Evolutionary conservation across 1,140 invertebrate genomes (phyloP), one percentile per base, ranked within the genome.

Genomic region (Apocrypta bakeri): DNA sequence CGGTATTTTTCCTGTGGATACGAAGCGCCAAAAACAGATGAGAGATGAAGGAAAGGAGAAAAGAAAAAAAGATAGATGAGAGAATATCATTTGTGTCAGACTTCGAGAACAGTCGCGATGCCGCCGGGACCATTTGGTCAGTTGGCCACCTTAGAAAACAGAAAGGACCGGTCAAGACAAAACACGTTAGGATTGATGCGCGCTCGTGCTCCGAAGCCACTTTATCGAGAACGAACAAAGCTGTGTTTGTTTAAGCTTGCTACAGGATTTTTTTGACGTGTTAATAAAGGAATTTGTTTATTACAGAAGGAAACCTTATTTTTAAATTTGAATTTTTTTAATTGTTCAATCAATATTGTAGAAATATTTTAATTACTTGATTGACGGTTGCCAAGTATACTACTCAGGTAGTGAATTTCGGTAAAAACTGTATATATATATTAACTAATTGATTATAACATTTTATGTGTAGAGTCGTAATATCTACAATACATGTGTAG

Each of bases 41-140:
- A 61, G 77, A 78, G 31, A 33, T 40, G 37, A n/a, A 64, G 31
- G 31, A 24, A 73, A 14, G 0, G 69, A 42, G 27, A 79, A 42
- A 42, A 80, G 40, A 37, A 77, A 48, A n/a, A 68, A 27, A 73
- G 17, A 37, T 12, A 31, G 40, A 79, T 79, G 40, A 31, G 6
- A n/a, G 71, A 83, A 85, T 85, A 85, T 87, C 85, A 87, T 87
- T 87, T 87, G 85, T 86, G 87, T 86, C 84, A 85, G 85, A 14
- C 78, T 63, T 42, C 68, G 31, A n/a, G 63, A 71, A 56, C 68
- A 31, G 40, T 29, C 14, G 48, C 17, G 48, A 56, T 56, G 48
- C 48, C 48, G 48, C 48, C 3, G 1, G 48, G 48, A 56, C 48
- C 48, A 2, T 21, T n/a, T 56, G 48, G 48, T 17, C 48, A 56